Base-by-base conservation (phyloP, 2,797 vertebrate genomes). In the Peromyscus attwateri region DNA sequence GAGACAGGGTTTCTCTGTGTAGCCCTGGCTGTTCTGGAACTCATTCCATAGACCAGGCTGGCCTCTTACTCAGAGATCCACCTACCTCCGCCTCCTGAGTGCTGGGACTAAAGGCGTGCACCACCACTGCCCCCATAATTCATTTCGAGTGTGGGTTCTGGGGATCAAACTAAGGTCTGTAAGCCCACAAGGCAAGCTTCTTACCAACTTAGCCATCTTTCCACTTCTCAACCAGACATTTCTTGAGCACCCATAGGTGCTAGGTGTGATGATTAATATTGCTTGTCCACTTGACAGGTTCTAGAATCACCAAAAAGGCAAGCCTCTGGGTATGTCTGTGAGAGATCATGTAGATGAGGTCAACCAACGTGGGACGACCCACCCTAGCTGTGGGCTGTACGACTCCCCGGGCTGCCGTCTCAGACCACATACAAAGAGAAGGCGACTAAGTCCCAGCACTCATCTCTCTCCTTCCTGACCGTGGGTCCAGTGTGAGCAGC, bases 161-260 rank as follows among this genome's bases (percentile, higher is more conserved):
- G 55, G 55, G 25, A 82, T 82, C 55, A 40, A 82, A 82, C n/a
- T 27, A 25, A 60, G 57, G 13, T 60, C 14, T n/a, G 49, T 55
- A n/a, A 34, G 77, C 49, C 8, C n/a, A 34, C 19, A 55, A 80
- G 31, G 34, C 49, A 57, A 55, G 4, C 49, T 55, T 52, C n/a
- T 80, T n/a, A 55, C 31, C 7, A 49, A 49, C 1, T 40, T 73
- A 73, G 71, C 9, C 40, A 6, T 25, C n/a, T 23, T 40, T 4
- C n/a, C 21, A 11, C 71, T 73, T 73, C 37, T 40, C 71, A 73
- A 12, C 10, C 43, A 83, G 21, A 27, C 57, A 3, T 62, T 57
- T 49, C 14, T 64, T 1, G n/a, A 92, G 76, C 57, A 49, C 27
- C 27, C 0, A 0, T 1, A 6, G 29, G 76, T 10, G 16, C 23